Base-by-base conservation (phyloP, 2,888 invertebrate genomes). In the Trilocha varians region DNA sequence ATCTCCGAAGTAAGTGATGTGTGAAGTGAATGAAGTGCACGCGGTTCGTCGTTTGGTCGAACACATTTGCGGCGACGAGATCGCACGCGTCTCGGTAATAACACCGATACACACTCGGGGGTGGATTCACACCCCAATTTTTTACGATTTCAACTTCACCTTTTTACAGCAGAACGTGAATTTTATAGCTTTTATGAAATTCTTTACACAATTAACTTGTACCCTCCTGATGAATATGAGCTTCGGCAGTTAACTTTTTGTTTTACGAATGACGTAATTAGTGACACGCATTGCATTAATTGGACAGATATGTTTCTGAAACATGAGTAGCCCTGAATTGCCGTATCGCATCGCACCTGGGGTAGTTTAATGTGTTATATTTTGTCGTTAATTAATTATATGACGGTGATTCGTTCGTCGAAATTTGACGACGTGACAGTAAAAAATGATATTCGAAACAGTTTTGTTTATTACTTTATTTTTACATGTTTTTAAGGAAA, bases 131-230 rank as follows among this genome's bases (percentile, higher is more conserved):
- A 71, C 69, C 70, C 70, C 61, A 57, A 48, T 60, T 64, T 70
- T 76, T 75, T 74, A 76, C 67, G 73, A 71, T 78, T 77, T 65
- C 64, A 72, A 77, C 71, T 74, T 77, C 70, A 78, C 73, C 25
- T 71, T 77, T 78, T 75, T 73, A 75, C 75, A 65, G 70, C 70
- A 70, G 70, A 72, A 73, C 71, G 70, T 60, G 65, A 76, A 67
- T 77, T 82, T 79, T 78, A 79, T 75, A 59, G 72, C 76, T 70
- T 72, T 73, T 75, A 74, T 70, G 64, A 70, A 75, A 76, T 76
- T 73, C 70, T 74, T 77, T 72, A 76, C 77, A 73, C 78, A 73
- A 78, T 79, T 73, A 78, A 78, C 65, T 70, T 62, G 54, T 69
- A 64, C 75, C 71, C 75, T 65, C 64, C 55, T 50, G 62, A 62